Evolutionary conservation across 35 echinoderm and acorn worm species (phyloP).

Genomic region (Stichopus chloronotus): DNA sequence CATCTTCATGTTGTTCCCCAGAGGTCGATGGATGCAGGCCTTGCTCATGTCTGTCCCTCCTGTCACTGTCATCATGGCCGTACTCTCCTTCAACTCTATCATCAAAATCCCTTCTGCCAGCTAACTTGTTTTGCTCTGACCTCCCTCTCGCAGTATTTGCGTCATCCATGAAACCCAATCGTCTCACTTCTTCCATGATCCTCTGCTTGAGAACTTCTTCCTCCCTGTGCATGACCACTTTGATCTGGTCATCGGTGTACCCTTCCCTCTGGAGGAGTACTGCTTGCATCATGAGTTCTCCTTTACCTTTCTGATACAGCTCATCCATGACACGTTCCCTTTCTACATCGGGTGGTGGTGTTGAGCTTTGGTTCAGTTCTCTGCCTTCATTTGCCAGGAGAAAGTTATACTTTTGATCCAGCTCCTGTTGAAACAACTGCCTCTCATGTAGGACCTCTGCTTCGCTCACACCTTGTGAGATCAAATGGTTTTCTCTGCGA

Average conservation of each 20-base stretch:
- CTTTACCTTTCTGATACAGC: background rate
- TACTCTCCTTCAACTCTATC: background rate
- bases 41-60: background rate
- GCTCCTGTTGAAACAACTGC: conserved; percentile 18
- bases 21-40: background rate
- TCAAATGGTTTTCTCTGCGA: background rate
- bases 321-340: background rate
- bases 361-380: background rate
- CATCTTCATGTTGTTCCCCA: background rate
- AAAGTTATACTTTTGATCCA: background rate
- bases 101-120: background rate
- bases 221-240: conserved; percentile 18
- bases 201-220: conserved; percentile 18
- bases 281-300: conserved; percentile 30
- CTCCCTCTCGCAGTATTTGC: background rate
- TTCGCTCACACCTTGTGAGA: conserved; percentile 3
- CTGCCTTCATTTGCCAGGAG: too few relatives aligned
- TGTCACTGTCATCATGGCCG: background rate
- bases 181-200: background rate
- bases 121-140: background rate
- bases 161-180: background rate
- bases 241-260: conserved; percentile 15
- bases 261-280: conserved; percentile 7
- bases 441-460: conserved; percentile 16
- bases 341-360: background rate